Conservation (phyloP, 2,113 vertebrate species). For the Alaudala cheleensis region DNA sequence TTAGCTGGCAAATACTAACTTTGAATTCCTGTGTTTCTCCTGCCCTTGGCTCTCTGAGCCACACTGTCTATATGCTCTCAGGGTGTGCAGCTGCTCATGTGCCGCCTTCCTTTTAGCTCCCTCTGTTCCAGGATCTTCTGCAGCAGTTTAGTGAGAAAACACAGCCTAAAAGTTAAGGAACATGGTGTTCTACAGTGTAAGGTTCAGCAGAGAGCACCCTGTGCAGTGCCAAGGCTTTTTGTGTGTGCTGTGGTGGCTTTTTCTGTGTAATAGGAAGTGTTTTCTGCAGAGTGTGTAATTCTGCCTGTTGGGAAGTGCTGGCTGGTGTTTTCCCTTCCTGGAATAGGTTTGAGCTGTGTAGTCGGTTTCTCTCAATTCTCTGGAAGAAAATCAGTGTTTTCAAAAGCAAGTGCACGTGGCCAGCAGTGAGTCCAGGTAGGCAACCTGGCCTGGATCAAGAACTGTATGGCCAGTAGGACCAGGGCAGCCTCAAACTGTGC, state of each 20-base stretch:
- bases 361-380: conserved; percentile 5
- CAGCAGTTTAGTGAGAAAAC: neutral
- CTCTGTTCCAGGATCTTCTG: neutral
- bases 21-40: neutral
- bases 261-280: conserved; percentile 4
- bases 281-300: conserved; percentile 20
- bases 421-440: neutral
- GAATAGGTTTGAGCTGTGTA: neutral
- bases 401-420: fast-evolving
- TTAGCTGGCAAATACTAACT: neutral
- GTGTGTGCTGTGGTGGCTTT: neutral
- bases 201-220: neutral
- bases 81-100: neutral
- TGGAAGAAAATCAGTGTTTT: neutral
- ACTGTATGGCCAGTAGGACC: neutral
- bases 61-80: neutral
- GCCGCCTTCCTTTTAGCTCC: neutral
- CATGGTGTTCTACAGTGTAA: fast-evolving
- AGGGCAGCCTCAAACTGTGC: neutral
- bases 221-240: neutral
- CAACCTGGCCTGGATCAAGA: neutral
- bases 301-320: neutral
- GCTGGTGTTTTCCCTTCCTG: neutral
- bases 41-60: fast-evolving
- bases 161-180: neutral